Evolutionary conservation across 2,888 invertebrate species (phyloP), one percentile per base, ranked within the genome.

Genomic region (Gnatocerus cornutus): DNA sequence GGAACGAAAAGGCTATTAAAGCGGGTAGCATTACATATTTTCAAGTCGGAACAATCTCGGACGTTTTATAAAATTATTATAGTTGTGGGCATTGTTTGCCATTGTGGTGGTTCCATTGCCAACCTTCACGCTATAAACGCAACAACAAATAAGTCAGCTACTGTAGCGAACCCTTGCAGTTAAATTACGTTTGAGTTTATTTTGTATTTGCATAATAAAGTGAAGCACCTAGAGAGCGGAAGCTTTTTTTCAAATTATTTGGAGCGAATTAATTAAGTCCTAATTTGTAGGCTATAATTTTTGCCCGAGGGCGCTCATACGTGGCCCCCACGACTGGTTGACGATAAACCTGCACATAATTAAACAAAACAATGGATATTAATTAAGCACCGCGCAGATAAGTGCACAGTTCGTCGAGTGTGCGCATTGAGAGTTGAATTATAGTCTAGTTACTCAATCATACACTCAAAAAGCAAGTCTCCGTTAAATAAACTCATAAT

Each of bases 141-240:
- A 76, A 74, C 74, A 75, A 75, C 76, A 76, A 77, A 76, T 76
- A 76, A 77, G 75, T 74, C 73, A 72, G 73, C 73, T 69, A 69
- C 69, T 70, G 21, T 71, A 70, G 68, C 65, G 62, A 69, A 72
- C 73, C 71, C 73, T 73, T 72, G 67, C 71, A 71, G 73, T 58
- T 69, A 73, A 74, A 74, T 76, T 76, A 76, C 71, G 69, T 62
- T 67, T 69, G 69, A 71, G 71, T 76, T 75, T 72, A 72, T 72
- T 72, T 62, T 71, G 73, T 68, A 75, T 76, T 76, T 76, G 73
- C 76, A 75, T 76, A 73, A 76, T 74, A 76, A 76, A 56, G 56
- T 64, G 55, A 14, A 64, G 64, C 43, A 9, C 30, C 55, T 14
- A 13, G n/a, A 62, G 8, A 39, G 30, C 62, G 62, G 62, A 62